Conservation (phyloP, 2,113 vertebrate species). For the Thamnaconus septentrionalis region DNA sequence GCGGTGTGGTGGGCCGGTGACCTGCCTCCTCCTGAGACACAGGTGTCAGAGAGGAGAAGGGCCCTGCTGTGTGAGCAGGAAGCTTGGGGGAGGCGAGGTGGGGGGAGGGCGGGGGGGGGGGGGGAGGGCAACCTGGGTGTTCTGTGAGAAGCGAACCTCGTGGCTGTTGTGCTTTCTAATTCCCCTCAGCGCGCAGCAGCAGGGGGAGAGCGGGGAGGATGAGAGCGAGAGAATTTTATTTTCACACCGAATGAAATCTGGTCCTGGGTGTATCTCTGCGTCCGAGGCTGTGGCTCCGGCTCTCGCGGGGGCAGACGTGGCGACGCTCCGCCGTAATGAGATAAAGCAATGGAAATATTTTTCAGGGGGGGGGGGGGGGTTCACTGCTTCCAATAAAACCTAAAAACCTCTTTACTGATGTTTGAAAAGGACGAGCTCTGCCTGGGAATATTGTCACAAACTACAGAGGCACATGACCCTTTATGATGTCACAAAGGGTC, state of each 20-base stretch:
- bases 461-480: no score
- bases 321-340: no score
- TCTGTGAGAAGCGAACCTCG: conserved; percentile 77
- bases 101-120: conserved; percentile 19
- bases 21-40: conserved; percentile 40
- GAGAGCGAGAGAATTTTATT: conserved; percentile 53
- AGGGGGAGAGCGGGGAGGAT: conserved; percentile 42
- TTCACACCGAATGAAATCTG: conserved; percentile 46
- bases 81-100: conserved; percentile 53
- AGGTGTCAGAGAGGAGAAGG: conserved; percentile 43
- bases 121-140: conserved; percentile 84
- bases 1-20: conserved; percentile 32
- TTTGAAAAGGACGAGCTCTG: no score
- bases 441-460: no score
- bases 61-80: conserved; percentile 57
- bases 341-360: no score
- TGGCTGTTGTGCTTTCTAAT: conserved; percentile 84
- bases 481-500: no score
- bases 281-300: conserved; percentile 14
- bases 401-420: no score
- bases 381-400: no score
- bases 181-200: conserved; percentile 74
- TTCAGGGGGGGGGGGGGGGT: no score
- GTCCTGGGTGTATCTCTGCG: conserved; percentile 50
- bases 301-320: no score